Evolutionary conservation across 2,797 vertebrate genomes (phyloP).

Genomic region (Rousettus madagascariensis): DNA sequence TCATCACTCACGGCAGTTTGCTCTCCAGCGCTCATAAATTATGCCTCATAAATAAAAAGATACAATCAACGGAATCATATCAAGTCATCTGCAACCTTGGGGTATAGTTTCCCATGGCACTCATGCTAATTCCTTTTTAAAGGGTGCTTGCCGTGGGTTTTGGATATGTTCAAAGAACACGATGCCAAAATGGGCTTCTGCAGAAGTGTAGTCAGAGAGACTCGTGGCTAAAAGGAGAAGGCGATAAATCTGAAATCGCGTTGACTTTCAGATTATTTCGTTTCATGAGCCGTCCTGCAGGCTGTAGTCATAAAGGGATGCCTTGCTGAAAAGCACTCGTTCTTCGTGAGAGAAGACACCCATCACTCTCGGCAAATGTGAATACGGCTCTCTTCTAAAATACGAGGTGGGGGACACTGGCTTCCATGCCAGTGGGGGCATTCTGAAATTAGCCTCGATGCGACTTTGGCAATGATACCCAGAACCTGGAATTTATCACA

Average conservation of each 20-base stretch:
- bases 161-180: slow-evolving; percentile 61
- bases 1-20: slow-evolving; percentile 94
- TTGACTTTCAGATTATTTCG: background rate
- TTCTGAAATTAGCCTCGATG: background rate
- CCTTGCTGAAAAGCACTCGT: background rate
- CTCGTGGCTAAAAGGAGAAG: background rate
- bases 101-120: slow-evolving; percentile 88
- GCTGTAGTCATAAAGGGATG: background rate
- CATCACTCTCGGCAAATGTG: background rate
- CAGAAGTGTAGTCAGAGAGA: slow-evolving; percentile 66
- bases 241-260: slow-evolving; percentile 28
- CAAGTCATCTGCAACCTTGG: slow-evolving; percentile 92
- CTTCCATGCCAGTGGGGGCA: background rate
- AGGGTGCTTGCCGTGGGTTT: slow-evolving; percentile 87
- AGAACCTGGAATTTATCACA: background rate
- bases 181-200: slow-evolving; percentile 76
- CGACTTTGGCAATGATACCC: background rate
- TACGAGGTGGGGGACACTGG: background rate
- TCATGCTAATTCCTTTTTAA: slow-evolving; percentile 91
- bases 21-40: slow-evolving; percentile 96
- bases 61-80: slow-evolving; percentile 98
- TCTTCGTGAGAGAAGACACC: too few species aligned
- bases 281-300: slow-evolving; percentile 39
- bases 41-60: slow-evolving; percentile 99
- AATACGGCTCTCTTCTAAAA: background rate